phyloP scores from a whole-genome alignment of 2,113 vertebrate species.

The Peromyscus californicus region DNA sequence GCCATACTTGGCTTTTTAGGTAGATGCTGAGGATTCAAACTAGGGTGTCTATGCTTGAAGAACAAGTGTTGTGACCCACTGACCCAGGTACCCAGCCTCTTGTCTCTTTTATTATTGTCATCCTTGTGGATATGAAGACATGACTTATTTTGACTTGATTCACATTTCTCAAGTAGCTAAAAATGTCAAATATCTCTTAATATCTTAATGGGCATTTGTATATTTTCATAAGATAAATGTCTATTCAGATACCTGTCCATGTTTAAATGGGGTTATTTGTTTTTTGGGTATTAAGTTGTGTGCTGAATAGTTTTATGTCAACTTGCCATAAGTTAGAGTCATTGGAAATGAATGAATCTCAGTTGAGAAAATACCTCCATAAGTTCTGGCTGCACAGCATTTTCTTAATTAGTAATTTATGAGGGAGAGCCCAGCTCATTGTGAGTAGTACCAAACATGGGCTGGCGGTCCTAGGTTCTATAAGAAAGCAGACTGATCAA shows the following conservation, averaged over 20 bases:
- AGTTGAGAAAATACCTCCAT: neutral
- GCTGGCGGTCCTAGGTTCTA: neutral
- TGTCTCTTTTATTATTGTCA: neutral
- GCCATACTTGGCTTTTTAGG: neutral
- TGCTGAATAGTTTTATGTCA: neutral
- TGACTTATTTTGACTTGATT: neutral
- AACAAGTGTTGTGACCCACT: neutral
- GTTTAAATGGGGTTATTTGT: neutral
- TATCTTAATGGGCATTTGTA: neutral
- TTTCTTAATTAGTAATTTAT: neutral
- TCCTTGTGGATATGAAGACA: neutral
- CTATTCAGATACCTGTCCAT: neutral
- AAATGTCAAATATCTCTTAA: neutral
- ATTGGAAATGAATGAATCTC: neutral
- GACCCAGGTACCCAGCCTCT: neutral
- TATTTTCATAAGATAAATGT: neutral
- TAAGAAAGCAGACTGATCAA: neutral
- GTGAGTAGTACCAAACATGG: neutral
- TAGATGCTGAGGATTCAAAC: neutral
- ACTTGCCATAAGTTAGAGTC: neutral
- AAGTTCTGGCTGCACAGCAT: neutral
- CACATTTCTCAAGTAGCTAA: slow-evolving; percentile 6
- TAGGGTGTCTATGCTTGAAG: neutral
- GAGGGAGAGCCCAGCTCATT: neutral
- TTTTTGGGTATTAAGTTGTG: slow-evolving; percentile 5